phyloP scores from a whole-genome alignment of 2,113 vertebrate genomes.

The Xiphophorus hellerii region DNA sequence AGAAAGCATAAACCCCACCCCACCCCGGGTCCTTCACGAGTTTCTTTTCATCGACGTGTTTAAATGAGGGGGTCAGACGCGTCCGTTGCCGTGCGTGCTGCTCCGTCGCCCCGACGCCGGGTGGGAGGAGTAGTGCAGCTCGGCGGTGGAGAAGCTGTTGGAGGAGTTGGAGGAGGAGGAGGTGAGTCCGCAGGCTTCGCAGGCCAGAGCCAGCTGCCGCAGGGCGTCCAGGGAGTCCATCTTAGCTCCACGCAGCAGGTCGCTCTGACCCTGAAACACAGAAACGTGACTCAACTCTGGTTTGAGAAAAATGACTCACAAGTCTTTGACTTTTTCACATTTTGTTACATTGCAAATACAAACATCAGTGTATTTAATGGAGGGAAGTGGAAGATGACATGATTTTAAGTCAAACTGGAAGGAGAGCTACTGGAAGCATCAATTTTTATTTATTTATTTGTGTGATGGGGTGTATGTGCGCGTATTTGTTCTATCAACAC shows the following conservation, averaged over 20 bases:
- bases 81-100: constrained; percentile 80
- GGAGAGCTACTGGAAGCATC: too few species aligned
- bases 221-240: constrained; percentile 91
- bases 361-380: too few species aligned
- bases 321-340: too few species aligned
- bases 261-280: constrained; percentile 89
- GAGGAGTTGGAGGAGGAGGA: constrained; percentile 55
- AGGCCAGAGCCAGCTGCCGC: constrained; percentile 94
- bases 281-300: constrained; percentile 13
- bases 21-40: constrained; percentile 1
- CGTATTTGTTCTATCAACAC: too few species aligned
- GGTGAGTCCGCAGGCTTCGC: constrained; percentile 89
- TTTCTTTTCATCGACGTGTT: background rate
- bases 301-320: too few species aligned
- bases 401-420: too few species aligned
- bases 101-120: constrained; percentile 55
- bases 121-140: constrained; percentile 75
- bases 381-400: too few species aligned
- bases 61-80: constrained; percentile 66
- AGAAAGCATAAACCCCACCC: background rate
- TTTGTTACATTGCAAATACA: too few species aligned
- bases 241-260: constrained; percentile 93
- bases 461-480: too few species aligned
- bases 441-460: too few species aligned
- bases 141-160: constrained; percentile 64